These are phyloP conservation scores for Holocentrus rufus DNA, from an alignment of 2,797 vertebrate genomes.

Conservation along the genomic window DNA sequence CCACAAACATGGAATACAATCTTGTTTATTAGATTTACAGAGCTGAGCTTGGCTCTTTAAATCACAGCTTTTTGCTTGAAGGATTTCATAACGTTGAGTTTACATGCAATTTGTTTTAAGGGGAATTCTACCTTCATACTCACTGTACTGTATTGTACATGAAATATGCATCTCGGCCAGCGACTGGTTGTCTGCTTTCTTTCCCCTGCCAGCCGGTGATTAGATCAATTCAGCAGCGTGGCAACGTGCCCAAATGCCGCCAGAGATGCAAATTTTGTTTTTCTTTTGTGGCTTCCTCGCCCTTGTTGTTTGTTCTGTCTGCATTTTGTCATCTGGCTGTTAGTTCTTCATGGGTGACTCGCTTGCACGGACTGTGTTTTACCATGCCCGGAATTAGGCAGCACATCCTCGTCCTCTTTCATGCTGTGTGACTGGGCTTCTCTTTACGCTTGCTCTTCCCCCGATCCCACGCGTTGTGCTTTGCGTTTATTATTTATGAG, in stretches of 20 bases:
- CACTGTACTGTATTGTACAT: constrained; percentile 48
- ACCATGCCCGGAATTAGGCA: constrained; percentile 63
- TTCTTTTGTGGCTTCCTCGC: constrained; percentile 47
- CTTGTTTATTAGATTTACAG: too few relatives aligned
- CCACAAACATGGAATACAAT: too few relatives aligned
- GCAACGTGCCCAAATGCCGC: constrained; percentile 52
- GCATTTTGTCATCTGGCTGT: constrained; percentile 63
- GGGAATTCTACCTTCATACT: too few relatives aligned
- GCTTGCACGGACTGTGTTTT: constrained; percentile 57
- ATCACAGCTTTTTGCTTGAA: too few relatives aligned
- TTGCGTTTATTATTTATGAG: constrained; percentile 82
- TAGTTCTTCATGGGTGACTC: constrained; percentile 63
- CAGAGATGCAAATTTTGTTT: constrained; percentile 65
- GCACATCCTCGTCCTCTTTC: constrained; percentile 57
- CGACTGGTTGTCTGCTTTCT: constrained; percentile 35
- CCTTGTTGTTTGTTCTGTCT: constrained; percentile 52
- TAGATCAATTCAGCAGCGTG: constrained; percentile 64
- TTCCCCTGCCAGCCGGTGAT: constrained; percentile 58
- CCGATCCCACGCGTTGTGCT: constrained; percentile 65
- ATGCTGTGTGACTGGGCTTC: constrained; percentile 60
- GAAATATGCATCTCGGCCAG: constrained; percentile 53
- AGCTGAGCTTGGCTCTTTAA: too few relatives aligned
- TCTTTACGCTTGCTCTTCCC: constrained; percentile 59
- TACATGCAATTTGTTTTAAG: too few relatives aligned
- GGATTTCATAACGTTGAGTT: too few relatives aligned